Evolutionary conservation across 2,113 vertebrate genomes (phyloP).

Genomic region (Nothobranchius kuhntae): DNA sequence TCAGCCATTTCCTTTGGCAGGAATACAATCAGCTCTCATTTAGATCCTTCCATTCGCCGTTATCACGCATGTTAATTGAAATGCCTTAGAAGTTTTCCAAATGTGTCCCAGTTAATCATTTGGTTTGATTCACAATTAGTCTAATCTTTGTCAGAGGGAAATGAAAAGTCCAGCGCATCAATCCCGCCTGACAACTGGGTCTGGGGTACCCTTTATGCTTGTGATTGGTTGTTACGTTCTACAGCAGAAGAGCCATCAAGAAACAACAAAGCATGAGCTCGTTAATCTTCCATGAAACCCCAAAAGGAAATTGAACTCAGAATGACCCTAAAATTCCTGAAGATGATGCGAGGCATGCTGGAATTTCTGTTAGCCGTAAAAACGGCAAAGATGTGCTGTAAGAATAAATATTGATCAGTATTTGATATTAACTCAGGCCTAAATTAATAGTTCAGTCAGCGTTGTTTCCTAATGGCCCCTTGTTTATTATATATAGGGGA

Average conservation of each 20-base stretch:
- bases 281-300: conserved; percentile 72
- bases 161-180: conserved; percentile 70
- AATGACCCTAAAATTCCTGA: conserved; percentile 45
- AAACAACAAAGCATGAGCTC: conserved; percentile 61
- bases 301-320: conserved; percentile 63
- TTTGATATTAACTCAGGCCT: conserved; percentile 12
- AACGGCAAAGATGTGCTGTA: conserved; percentile 9
- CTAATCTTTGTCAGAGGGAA: conserved; percentile 69
- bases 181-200: conserved; percentile 52
- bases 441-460: not conserved
- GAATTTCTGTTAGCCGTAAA: conserved; percentile 6
- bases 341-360: conserved; percentile 37
- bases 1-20: conserved; percentile 68
- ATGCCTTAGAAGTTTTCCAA: conserved; percentile 68
- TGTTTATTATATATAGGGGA: too few species aligned
- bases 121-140: conserved; percentile 75
- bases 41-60: conserved; percentile 59
- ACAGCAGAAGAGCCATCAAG: conserved; percentile 56
- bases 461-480: not conserved
- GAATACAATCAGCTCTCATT: conserved; percentile 71
- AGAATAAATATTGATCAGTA: conserved; percentile 24
- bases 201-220: conserved; percentile 61
- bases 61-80: conserved; percentile 72
- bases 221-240: conserved; percentile 68
- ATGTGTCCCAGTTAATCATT: conserved; percentile 73